phyloP scores from a whole-genome alignment of 1,140 invertebrate species.

The Colletes gigas region DNA sequence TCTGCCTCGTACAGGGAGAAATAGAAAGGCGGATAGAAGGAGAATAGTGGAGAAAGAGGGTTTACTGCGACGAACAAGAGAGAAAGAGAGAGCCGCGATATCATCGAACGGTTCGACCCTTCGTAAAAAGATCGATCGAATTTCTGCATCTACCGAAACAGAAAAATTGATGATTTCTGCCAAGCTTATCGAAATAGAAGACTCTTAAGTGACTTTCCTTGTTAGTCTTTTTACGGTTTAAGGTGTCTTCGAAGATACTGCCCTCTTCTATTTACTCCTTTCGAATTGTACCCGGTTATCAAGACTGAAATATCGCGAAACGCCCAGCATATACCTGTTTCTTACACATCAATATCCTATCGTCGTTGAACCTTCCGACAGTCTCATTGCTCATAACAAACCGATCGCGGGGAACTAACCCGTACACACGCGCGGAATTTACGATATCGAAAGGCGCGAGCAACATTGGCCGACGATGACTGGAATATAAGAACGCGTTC shows the following conservation, averaged over 20 bases:
- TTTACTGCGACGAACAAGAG: background rate
- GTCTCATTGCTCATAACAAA: too few relatives aligned
- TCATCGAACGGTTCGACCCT: conserved; percentile 69
- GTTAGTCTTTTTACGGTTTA: too few relatives aligned
- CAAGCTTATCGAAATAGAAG: too few relatives aligned
- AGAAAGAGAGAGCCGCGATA: conserved; percentile 58
- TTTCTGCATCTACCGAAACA: too few relatives aligned
- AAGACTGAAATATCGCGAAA: background rate
- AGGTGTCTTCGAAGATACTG: too few relatives aligned
- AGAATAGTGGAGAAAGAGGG: conserved; percentile 22
- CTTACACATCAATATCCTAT: too few relatives aligned
- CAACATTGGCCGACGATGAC: background rate
- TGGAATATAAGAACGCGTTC: background rate
- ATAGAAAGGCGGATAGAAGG: conserved; percentile 39
- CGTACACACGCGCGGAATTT: background rate
- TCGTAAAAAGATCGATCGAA: conserved; percentile 14
- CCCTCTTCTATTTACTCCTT: too few relatives aligned
- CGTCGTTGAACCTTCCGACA: too few relatives aligned
- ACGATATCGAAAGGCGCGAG: background rate
- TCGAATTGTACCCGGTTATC: too few relatives aligned
- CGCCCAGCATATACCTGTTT: background rate
- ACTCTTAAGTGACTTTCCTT: too few relatives aligned
- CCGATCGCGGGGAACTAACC: too few relatives aligned
- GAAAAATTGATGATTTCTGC: too few relatives aligned
- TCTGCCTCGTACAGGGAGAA: conserved; percentile 65